phyloP scores from a whole-genome alignment of 1,140 invertebrate species.

The Drosophila serrata region DNA sequence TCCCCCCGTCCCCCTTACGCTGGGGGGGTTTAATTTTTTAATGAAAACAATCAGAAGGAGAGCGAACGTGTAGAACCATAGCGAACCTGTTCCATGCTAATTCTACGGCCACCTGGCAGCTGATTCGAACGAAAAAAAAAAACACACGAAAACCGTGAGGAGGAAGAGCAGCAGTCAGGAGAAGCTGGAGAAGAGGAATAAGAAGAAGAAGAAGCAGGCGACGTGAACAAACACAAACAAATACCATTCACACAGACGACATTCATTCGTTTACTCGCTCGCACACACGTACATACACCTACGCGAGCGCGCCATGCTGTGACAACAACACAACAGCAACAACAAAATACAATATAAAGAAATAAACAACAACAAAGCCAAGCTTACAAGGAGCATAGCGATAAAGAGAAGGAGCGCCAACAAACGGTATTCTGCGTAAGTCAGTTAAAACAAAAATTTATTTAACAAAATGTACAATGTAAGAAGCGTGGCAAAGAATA shows the following conservation, averaged over 20 bases:
- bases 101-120: slow-evolving; percentile 74
- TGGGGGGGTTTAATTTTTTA: not conserved
- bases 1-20: not conserved
- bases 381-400: slow-evolving; percentile 15
- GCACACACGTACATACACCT: not conserved
- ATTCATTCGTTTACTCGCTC: not conserved
- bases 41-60: slow-evolving; percentile 27
- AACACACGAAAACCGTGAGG: slow-evolving; percentile 10
- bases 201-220: slow-evolving; percentile 15
- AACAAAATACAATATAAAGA: slow-evolving; percentile 15
- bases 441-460: not conserved
- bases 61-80: slow-evolving; percentile 2
- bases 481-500: slow-evolving; percentile 4
- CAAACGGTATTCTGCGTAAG: slow-evolving; percentile 16
- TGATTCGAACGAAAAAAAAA: slow-evolving; percentile 50
- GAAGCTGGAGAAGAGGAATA: slow-evolving; percentile 13
- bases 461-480: not conserved
- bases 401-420: slow-evolving; percentile 11
- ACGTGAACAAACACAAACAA: slow-evolving; percentile 32
- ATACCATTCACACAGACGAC: slow-evolving; percentile 14
- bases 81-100: slow-evolving; percentile 73
- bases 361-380: slow-evolving; percentile 14
- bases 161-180: not conserved
- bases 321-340: slow-evolving; percentile 37
- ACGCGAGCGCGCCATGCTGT: slow-evolving; percentile 20